Percentiles rank a stretch among this genome's conserved stretches.
phyloP scores from a whole-genome alignment of 2,113 vertebrate species.

The Siphamia tubifer region DNA sequence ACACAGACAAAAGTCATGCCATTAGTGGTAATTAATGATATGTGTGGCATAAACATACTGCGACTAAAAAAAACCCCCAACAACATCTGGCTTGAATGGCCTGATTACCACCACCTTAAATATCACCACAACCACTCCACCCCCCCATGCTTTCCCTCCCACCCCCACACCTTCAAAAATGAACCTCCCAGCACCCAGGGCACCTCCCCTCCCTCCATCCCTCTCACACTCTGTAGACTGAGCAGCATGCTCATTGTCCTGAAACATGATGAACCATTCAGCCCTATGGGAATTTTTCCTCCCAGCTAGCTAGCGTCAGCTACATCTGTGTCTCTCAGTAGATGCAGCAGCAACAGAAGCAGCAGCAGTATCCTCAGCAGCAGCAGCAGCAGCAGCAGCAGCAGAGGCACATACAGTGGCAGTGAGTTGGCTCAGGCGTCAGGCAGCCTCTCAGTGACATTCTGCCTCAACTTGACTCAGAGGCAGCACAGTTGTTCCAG shows the following conservation, averaged over 20 bases:
- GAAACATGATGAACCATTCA: conserved; percentile 86
- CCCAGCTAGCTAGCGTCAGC: conserved; percentile 74
- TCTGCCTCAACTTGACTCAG: conserved; percentile 47
- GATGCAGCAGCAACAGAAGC: no score
- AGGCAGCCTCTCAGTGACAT: conserved; percentile 44
- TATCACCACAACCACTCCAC: not conserved
- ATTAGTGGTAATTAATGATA: conserved; percentile 29
- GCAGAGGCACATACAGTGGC: conserved; percentile 16
- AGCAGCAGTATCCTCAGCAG: no score
- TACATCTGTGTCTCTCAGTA: conserved; percentile 81
- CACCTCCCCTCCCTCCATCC: not conserved
- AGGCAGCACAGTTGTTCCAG: conserved; percentile 12
- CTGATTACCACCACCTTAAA: not conserved
- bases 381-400: conserved; percentile 28
- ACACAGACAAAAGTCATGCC: conserved; percentile 54
- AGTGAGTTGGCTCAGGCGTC: conserved; percentile 36
- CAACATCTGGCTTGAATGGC: not conserved
- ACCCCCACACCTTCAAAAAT: conserved; percentile 12
- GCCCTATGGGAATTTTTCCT: conserved; percentile 84
- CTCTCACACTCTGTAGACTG: conserved; percentile 56
- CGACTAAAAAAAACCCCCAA: conserved; percentile 12
- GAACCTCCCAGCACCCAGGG: no score
- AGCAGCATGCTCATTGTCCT: conserved; percentile 84
- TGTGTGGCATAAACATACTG: not conserved
- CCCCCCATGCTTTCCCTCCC: conserved; percentile 22